Evolutionary conservation across 2,113 vertebrate genomes (phyloP).

Genomic region (Thamnophis sirtalis): DNA sequence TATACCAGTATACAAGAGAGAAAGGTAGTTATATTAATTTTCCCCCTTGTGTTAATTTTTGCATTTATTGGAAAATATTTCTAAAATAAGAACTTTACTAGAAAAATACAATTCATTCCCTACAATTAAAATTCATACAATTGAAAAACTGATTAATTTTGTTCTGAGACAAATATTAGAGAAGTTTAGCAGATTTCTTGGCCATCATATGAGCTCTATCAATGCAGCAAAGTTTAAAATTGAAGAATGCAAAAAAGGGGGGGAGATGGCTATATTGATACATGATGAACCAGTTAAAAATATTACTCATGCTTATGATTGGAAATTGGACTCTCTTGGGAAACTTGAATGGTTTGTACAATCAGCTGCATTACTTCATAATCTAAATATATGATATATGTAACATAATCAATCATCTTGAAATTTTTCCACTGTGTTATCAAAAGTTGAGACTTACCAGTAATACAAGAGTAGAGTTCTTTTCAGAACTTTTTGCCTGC

Average conservation of each 20-base stretch:
- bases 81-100: background rate
- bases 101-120: background rate
- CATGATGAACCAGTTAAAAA: background rate
- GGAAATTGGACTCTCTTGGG: background rate
- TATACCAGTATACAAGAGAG: background rate
- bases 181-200: background rate
- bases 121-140: background rate
- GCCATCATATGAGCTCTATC: background rate
- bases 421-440: conserved; percentile 30
- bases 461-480: background rate
- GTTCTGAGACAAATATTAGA: background rate
- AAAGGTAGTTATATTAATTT: background rate
- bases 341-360: background rate
- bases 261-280: background rate
- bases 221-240: background rate
- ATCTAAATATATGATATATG: background rate
- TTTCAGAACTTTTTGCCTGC: background rate
- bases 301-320: background rate
- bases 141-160: background rate
- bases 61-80: background rate
- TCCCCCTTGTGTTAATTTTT: background rate
- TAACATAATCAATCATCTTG: background rate
- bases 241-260: background rate
- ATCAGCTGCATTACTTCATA: background rate
- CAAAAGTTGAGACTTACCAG: conserved; percentile 2